phyloP scores from a whole-genome alignment of 1,140 invertebrate species.

The Drosophila eugracilis region DNA sequence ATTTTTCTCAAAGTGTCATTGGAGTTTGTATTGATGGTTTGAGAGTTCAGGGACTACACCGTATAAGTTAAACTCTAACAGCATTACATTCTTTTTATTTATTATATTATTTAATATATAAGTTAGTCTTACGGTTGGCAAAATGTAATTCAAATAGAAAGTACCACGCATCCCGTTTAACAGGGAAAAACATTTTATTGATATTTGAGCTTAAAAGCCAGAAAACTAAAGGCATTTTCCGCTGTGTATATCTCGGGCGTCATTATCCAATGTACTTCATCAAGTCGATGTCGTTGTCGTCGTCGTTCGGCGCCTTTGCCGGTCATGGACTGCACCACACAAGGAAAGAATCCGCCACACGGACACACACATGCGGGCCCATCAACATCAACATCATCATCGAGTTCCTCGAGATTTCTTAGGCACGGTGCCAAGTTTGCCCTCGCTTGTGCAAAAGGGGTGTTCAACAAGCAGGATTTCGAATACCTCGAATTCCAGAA shows the following conservation, averaged over 20 bases:
- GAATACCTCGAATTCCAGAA: conserved; percentile 38
- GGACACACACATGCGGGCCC: conserved; percentile 8
- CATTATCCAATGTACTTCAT: conserved; percentile 81
- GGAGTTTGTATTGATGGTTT: no score
- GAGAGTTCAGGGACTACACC: no score
- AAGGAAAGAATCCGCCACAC: conserved; percentile 24
- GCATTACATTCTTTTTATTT: no score
- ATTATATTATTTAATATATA: no score
- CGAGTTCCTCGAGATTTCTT: conserved; percentile 46
- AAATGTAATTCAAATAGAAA: no score
- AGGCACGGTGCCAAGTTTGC: conserved; percentile 60
- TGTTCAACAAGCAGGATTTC: conserved; percentile 32
- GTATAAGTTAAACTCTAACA: no score
- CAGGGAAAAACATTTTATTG: no score
- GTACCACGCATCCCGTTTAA: no score
- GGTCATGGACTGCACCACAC: conserved; percentile 66
- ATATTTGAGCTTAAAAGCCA: no score
- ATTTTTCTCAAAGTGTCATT: no score
- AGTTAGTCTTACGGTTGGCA: no score
- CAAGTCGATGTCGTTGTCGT: conserved; percentile 58
- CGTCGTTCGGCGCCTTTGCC: conserved; percentile 42
- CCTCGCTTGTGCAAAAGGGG: conserved; percentile 19
- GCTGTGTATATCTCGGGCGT: conserved; percentile 55
- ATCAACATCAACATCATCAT: conserved; percentile 36
- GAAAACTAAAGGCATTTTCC: no score